phyloP scores from a whole-genome alignment of 1,140 invertebrate species.

The Galleria mellonella region DNA sequence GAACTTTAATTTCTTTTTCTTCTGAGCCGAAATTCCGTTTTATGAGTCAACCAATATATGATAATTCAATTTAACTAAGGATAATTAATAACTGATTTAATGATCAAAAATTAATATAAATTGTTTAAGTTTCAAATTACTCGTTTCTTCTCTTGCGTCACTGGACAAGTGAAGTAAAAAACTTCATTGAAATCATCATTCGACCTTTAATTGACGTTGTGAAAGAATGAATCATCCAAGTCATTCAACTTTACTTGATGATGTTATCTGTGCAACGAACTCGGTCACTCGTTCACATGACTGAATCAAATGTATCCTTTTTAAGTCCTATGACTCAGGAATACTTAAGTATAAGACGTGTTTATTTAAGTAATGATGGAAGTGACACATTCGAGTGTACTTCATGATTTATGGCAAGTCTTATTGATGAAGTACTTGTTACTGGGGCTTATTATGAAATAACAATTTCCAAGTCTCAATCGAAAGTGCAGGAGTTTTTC shows the following conservation, averaged over 20 bases:
- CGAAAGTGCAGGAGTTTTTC: too few species aligned
- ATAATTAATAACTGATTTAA: too few species aligned
- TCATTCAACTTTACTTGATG: slow-evolving; percentile 47
- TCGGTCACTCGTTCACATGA: slow-evolving; percentile 44
- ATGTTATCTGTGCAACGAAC: slow-evolving; percentile 34
- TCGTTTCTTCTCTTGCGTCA: neutral
- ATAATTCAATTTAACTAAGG: too few species aligned
- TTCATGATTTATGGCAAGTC: neutral
- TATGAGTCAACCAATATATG: too few species aligned
- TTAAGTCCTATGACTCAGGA: slow-evolving; percentile 49
- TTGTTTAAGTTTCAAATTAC: too few species aligned
- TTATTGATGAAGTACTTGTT: too few species aligned
- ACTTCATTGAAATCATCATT: slow-evolving; percentile 7
- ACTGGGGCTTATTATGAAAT: too few species aligned
- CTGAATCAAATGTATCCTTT: slow-evolving; percentile 42
- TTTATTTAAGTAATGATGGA: slow-evolving; percentile 26
- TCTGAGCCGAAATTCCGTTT: too few species aligned
- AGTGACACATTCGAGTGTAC: neutral
- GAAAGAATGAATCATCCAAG: slow-evolving; percentile 50
- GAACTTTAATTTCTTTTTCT: too few species aligned
- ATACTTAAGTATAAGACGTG: slow-evolving; percentile 11
- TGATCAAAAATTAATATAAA: too few species aligned
- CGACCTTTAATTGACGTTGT: slow-evolving; percentile 52
- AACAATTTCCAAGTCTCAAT: too few species aligned
- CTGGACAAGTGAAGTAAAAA: slow-evolving; percentile 8